Evolutionary conservation across 2,797 vertebrate species (phyloP).

Genomic region (Acrossocheilus wenchowensis): DNA sequence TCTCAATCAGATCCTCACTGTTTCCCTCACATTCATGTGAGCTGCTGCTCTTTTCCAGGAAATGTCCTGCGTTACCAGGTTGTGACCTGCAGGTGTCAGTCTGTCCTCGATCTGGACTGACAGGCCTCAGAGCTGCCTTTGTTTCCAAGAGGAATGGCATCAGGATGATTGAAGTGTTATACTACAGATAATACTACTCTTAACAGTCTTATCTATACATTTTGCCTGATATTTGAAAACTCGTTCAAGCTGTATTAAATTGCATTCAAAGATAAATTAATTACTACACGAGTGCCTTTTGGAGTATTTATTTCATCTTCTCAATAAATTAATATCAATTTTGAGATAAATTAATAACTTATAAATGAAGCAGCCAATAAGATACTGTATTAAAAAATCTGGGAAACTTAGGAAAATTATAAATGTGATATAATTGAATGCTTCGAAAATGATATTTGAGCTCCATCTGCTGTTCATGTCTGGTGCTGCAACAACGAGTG

Average conservation of each 20-base stretch:
- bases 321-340: too few relatives aligned
- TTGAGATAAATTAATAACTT: too few relatives aligned
- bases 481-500: neutral
- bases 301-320: too few relatives aligned
- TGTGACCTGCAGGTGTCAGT: conserved; percentile 76
- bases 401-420: too few relatives aligned
- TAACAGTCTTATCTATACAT: too few relatives aligned
- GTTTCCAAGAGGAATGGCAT: neutral
- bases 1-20: neutral
- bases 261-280: neutral
- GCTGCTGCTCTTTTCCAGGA: conserved; percentile 62
- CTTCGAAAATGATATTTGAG: conserved; percentile 53
- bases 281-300: too few relatives aligned
- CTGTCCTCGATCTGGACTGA: conserved; percentile 24
- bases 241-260: neutral
- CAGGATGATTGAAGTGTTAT: neutral
- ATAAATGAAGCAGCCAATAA: neutral
- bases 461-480: conserved; percentile 67
- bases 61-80: conserved; percentile 60
- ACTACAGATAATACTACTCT: too few relatives aligned
- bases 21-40: conserved; percentile 1
- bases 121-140: too few relatives aligned
- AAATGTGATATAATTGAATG: too few relatives aligned
- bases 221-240: neutral
- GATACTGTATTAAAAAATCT: too few relatives aligned